Percentiles rank a stretch among this genome's conserved stretches.
These are phyloP conservation scores for Eledona agricola DNA, from an alignment of 2,888 invertebrate genomes.

Conservation along the genomic window DNA sequence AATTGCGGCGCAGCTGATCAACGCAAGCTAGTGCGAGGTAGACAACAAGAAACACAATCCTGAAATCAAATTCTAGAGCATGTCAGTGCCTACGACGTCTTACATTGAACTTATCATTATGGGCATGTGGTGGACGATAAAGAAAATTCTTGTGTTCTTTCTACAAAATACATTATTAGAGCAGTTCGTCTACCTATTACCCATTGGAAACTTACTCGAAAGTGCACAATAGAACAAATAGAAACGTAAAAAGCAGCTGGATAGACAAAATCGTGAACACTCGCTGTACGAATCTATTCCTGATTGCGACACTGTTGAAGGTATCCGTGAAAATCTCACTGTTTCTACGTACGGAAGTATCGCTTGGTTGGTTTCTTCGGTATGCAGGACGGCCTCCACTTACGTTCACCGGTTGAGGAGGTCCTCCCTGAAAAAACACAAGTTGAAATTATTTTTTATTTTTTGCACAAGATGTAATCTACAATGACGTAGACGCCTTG, in stretches of 20 bases:
- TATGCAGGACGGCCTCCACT: not conserved
- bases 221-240: constrained; percentile 54
- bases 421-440: not conserved
- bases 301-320: constrained; percentile 43
- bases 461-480: no score
- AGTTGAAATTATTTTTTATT: not conserved
- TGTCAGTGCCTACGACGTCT: no score
- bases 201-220: constrained; percentile 18
- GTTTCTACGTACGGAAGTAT: constrained; percentile 2
- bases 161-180: no score
- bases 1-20: constrained; percentile 41
- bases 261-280: constrained; percentile 66
- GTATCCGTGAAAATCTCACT: not conserved
- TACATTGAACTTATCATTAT: no score
- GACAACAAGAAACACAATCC: constrained; percentile 23
- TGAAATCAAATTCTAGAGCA: no score
- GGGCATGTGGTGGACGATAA: no score
- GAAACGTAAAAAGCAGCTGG: constrained; percentile 65
- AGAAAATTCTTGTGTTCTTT: no score
- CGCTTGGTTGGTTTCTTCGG: not conserved
- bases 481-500: not conserved
- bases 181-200: no score
- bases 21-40: constrained; percentile 45
- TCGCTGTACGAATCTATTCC: constrained; percentile 61
- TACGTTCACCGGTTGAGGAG: not conserved